These are phyloP conservation scores for Lemur catta DNA, from an alignment of 2,797 vertebrate genomes.

Conservation along the genomic window DNA sequence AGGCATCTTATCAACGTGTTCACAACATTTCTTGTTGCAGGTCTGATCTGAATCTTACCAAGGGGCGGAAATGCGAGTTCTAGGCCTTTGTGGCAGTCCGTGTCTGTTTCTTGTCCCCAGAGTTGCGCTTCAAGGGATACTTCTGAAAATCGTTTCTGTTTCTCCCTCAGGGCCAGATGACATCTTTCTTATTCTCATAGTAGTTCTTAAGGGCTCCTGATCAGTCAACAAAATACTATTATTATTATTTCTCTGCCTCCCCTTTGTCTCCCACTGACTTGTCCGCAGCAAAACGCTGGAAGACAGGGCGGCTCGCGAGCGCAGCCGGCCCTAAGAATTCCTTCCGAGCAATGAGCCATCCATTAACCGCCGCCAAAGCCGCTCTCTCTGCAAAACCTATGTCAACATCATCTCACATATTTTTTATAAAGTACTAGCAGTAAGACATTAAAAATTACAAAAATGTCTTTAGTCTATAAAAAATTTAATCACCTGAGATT, in stretches of 20 bases:
- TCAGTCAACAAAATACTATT: neutral
- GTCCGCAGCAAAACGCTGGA: conserved; percentile 51
- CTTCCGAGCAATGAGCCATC: conserved; percentile 82
- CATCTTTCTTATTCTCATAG: too few relatives aligned
- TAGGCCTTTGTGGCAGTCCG: neutral
- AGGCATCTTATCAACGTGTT: neutral
- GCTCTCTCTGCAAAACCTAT: conserved; percentile 78
- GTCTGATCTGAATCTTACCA: neutral
- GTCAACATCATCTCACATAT: conserved; percentile 83
- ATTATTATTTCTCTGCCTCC: too few relatives aligned
- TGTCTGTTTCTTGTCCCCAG: neutral
- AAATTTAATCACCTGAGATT: conserved; percentile 80
- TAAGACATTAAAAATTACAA: conserved; percentile 89
- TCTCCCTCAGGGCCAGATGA: neutral
- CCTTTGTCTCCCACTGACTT: neutral
- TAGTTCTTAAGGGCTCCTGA: neutral
- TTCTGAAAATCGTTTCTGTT: neutral
- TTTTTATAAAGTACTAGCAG: conserved; percentile 84
- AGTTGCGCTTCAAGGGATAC: neutral
- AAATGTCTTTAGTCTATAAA: conserved; percentile 87
- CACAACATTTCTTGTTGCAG: neutral
- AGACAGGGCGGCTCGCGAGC: conserved; percentile 12
- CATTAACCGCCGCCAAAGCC: conserved; percentile 82
- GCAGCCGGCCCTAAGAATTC: conserved; percentile 73
- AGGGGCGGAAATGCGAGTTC: neutral